Evolutionary conservation across 1,140 invertebrate species (phyloP).

Genomic region (Hycleus phaleratus): DNA sequence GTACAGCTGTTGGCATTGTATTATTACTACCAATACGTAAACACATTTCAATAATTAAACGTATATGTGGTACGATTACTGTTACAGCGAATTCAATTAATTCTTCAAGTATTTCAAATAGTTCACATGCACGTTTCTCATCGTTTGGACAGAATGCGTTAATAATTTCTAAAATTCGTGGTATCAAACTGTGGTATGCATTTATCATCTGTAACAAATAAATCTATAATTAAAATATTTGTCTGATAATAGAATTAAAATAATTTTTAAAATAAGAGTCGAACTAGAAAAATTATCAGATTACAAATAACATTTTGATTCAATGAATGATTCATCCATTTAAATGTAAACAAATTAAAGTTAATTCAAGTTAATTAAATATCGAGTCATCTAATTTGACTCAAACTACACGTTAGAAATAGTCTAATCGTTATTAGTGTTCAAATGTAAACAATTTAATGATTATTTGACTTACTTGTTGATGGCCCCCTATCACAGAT

Average conservation of each 20-base stretch:
- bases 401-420: too few species aligned
- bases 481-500: slow-evolving; percentile 49
- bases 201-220: slow-evolving; percentile 45
- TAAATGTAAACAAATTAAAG: too few species aligned
- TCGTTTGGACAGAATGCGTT: slow-evolving; percentile 48
- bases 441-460: too few species aligned
- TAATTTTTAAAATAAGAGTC: too few species aligned
- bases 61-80: slow-evolving; percentile 58
- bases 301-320: too few species aligned
- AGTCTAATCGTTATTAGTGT: too few species aligned
- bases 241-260: too few species aligned
- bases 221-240: background rate
- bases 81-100: slow-evolving; percentile 58
- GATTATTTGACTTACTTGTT: slow-evolving; percentile 43
- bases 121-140: slow-evolving; percentile 50
- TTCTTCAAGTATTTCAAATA: slow-evolving; percentile 66
- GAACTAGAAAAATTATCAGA: too few species aligned
- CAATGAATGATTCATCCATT: too few species aligned
- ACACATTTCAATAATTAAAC: slow-evolving; percentile 58
- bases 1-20: slow-evolving; percentile 49
- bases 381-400: too few species aligned
- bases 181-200: slow-evolving; percentile 55
- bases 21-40: slow-evolving; percentile 52
- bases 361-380: too few species aligned
- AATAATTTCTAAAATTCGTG: slow-evolving; percentile 53